phyloP scores from a whole-genome alignment of 2,113 vertebrate species.

The Stigmatopora nigra region DNA sequence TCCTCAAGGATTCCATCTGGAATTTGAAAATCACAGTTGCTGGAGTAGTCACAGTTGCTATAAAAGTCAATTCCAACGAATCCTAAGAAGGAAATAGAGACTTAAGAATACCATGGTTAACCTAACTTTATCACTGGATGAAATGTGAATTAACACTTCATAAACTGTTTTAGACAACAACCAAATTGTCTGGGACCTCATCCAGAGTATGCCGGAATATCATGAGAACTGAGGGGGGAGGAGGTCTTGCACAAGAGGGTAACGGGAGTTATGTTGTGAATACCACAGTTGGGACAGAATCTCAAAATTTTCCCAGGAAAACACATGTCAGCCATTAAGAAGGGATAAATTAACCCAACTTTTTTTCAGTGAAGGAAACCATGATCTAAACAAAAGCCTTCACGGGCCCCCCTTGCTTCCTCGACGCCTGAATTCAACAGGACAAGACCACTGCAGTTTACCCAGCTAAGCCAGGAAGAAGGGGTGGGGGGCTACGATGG shows the following conservation, averaged over 20 bases:
- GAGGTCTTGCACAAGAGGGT: slow-evolving; percentile 17
- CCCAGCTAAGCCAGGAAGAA: slow-evolving; percentile 38
- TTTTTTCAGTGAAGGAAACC: neutral
- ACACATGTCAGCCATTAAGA: slow-evolving; percentile 45
- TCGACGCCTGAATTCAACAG: neutral
- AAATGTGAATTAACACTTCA: slow-evolving; percentile 15
- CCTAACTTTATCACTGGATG: slow-evolving; percentile 16
- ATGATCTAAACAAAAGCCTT: slow-evolving; percentile 39
- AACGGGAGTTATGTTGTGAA: slow-evolving; percentile 47
- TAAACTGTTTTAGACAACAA: slow-evolving; percentile 28
- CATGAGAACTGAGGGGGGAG: slow-evolving; percentile 18
- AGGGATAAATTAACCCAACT: slow-evolving; percentile 25
- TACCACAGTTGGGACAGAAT: slow-evolving; percentile 47
- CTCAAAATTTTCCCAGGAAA: slow-evolving; percentile 44
- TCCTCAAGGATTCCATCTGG: too few relatives aligned
- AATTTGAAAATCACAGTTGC: too few relatives aligned
- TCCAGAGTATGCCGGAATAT: slow-evolving; percentile 30
- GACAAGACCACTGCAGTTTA: slow-evolving; percentile 25
- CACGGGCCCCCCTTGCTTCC: slow-evolving; percentile 1
- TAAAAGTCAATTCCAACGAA: too few relatives aligned
- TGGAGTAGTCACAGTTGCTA: too few relatives aligned
- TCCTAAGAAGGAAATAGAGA: neutral
- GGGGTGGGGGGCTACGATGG: neutral
- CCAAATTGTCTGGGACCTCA: slow-evolving; percentile 26
- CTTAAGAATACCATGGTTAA: neutral